A percentile compares a stretch with the other conserved stretches of the same genome.
phyloP scores from a whole-genome alignment of 2,113 vertebrate genomes.

The Eulemur macaco region DNA sequence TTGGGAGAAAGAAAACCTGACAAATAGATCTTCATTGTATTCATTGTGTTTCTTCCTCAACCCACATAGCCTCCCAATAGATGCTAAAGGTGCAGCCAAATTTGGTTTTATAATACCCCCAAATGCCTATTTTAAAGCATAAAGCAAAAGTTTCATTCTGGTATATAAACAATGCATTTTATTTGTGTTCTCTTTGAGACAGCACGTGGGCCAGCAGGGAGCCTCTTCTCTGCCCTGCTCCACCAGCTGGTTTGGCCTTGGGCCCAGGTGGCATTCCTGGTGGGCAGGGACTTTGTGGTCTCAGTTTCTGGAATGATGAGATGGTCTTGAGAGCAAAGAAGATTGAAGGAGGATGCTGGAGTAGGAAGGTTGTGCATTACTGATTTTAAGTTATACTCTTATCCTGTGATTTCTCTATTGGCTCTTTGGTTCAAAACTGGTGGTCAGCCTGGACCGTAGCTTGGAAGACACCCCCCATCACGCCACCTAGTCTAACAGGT shows the following conservation, averaged over 20 bases:
- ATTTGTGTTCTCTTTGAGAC: background rate
- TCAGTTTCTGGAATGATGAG: background rate
- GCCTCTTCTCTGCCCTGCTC: background rate
- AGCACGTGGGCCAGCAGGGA: background rate
- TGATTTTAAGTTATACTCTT: background rate
- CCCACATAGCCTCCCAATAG: rapidly evolving
- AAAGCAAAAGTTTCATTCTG: background rate
- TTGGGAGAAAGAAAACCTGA: background rate
- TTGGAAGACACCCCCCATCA: background rate
- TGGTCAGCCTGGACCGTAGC: background rate
- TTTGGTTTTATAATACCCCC: background rate
- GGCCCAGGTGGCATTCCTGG: background rate
- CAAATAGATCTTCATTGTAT: background rate
- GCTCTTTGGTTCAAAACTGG: background rate
- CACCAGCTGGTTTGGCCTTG: background rate
- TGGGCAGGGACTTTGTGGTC: background rate
- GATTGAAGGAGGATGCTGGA: background rate
- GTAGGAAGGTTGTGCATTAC: background rate
- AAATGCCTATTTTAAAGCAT: background rate
- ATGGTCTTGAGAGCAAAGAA: background rate
- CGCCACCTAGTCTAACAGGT: background rate
- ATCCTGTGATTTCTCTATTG: background rate
- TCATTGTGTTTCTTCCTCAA: background rate
- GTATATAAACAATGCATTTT: background rate
- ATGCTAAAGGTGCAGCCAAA: background rate